These are phyloP conservation scores for Cydia pomonella DNA, from an alignment of 1,140 invertebrate species.

Conservation along the genomic window DNA sequence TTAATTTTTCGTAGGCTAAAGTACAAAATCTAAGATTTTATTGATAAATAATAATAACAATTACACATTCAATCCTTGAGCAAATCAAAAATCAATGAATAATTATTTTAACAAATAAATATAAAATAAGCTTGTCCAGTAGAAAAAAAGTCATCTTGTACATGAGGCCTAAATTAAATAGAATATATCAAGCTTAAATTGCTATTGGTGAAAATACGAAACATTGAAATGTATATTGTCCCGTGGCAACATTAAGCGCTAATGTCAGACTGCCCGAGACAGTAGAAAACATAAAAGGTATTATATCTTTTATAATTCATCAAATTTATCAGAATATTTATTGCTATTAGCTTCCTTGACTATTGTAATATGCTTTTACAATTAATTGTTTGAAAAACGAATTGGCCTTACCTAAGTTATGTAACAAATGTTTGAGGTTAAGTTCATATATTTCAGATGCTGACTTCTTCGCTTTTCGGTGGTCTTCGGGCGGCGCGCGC, in stretches of 20 bases:
- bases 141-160: background rate
- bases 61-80: too few species aligned
- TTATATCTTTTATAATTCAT: background rate
- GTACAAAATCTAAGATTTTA: background rate
- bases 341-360: background rate
- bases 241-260: conserved; percentile 11
- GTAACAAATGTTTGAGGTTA: conserved; percentile 70
- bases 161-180: background rate
- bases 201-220: background rate
- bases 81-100: too few species aligned
- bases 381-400: background rate
- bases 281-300: conserved; percentile 26
- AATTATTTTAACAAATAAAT: too few species aligned
- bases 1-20: background rate
- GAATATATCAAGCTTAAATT: background rate
- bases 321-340: background rate
- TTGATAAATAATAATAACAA: too few species aligned
- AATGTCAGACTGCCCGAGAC: conserved; percentile 19
- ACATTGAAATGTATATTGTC: background rate
- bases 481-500: conserved; percentile 61
- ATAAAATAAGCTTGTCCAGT: too few species aligned
- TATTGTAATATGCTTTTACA: background rate
- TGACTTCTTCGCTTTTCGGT: conserved; percentile 64
- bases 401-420: conserved; percentile 54
- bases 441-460: conserved; percentile 70